Evolutionary conservation across 1,140 invertebrate genomes (phyloP).

Genomic region (Aphidius gifuensis): DNA sequence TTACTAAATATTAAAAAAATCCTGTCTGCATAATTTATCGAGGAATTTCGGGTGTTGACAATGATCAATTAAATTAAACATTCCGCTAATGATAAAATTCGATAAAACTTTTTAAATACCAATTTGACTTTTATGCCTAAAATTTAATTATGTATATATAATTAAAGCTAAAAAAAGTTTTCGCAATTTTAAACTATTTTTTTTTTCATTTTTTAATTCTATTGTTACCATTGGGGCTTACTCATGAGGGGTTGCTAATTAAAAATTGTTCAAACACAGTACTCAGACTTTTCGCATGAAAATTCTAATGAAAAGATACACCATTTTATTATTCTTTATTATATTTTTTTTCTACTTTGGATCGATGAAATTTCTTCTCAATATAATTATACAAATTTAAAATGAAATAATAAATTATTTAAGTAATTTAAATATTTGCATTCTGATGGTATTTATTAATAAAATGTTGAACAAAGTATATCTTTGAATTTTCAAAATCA

Average conservation of each 20-base stretch:
- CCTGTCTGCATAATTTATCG: too few relatives aligned
- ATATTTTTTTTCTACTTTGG: too few relatives aligned
- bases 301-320: conserved; percentile 22
- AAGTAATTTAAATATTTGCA: background rate
- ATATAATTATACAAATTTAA: too few relatives aligned
- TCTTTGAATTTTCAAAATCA: background rate
- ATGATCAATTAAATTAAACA: conserved; percentile 19
- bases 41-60: too few relatives aligned
- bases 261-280: conserved; percentile 28
- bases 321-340: too few relatives aligned
- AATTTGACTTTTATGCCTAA: conserved; percentile 15
- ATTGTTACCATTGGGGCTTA: background rate
- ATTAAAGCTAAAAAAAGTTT: background rate
- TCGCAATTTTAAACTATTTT: too few relatives aligned
- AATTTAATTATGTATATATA: conserved; percentile 16
- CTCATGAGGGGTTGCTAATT: conserved; percentile 22
- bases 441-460: conserved; percentile 8
- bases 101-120: conserved; percentile 19
- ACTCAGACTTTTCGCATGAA: conserved; percentile 12
- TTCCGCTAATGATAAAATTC: conserved; percentile 23
- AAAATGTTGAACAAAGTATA: background rate
- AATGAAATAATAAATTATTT: too few relatives aligned
- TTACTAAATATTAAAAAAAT: too few relatives aligned
- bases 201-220: too few relatives aligned
- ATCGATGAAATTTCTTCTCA: too few relatives aligned